phyloP scores from a whole-genome alignment of 2,797 vertebrate genomes.

The Macropus fuliginosus region DNA sequence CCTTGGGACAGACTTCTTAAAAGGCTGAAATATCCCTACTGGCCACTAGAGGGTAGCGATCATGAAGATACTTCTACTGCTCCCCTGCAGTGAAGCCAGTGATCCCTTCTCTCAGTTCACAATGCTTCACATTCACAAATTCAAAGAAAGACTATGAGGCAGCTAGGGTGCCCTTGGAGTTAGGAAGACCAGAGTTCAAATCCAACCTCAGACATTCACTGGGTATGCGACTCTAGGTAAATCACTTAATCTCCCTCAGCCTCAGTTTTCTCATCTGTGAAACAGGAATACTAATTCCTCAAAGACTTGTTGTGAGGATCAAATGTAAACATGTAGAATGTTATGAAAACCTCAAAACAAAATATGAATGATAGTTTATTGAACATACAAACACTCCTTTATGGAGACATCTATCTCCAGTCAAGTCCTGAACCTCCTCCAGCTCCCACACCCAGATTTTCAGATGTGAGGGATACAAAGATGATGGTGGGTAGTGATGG shows the following conservation, averaged over 20 bases:
- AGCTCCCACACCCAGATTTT: not conserved
- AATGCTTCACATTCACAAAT: not conserved
- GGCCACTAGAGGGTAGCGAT: not conserved
- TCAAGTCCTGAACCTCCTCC: not conserved
- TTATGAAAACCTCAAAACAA: not conserved
- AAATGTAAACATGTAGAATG: not conserved
- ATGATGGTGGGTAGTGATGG: not conserved
- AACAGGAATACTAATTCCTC: not conserved
- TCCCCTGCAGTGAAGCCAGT: not conserved
- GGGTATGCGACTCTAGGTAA: not conserved
- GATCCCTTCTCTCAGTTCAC: not conserved
- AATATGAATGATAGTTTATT: not conserved
- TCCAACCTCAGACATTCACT: not conserved
- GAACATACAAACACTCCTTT: not conserved
- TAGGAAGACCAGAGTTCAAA: not conserved
- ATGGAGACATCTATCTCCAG: not conserved
- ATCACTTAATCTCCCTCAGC: not conserved
- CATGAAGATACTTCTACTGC: not conserved
- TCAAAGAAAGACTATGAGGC: not conserved
- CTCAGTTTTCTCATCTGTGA: not conserved
- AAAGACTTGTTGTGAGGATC: not conserved
- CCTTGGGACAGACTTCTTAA: not conserved
- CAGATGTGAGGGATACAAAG: not conserved
- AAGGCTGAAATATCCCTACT: not conserved
- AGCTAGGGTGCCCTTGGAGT: not conserved